Conservation (phyloP, 2,888 invertebrate species). For the Cheilosia grossa region DNA sequence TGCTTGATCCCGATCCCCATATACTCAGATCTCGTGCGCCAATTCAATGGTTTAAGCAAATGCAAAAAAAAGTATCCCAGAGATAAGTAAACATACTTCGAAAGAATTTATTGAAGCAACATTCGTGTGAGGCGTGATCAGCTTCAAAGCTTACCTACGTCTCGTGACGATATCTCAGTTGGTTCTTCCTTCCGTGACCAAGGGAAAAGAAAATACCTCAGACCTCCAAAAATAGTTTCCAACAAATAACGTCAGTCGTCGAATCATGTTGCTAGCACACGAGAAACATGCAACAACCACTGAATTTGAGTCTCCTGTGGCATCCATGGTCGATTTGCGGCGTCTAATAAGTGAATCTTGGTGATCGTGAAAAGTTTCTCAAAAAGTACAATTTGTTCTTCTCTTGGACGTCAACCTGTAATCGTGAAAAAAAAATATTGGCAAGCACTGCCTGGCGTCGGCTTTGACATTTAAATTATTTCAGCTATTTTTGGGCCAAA, state of each 20-base stretch:
- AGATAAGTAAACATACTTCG: background rate
- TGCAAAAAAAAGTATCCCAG: background rate
- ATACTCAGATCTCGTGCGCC: background rate
- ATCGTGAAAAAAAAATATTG: conserved; percentile 15
- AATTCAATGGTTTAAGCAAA: background rate
- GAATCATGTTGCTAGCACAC: conserved; percentile 62
- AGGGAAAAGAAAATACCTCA: background rate
- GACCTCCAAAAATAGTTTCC: conserved; percentile 50
- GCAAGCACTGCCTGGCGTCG: conserved; percentile 50
- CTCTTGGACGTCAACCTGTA: conserved; percentile 13
- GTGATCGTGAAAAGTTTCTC: background rate
- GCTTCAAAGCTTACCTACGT: conserved; percentile 2
- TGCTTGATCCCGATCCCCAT: background rate
- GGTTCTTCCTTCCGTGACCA: conserved; percentile 11
- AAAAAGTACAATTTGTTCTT: background rate
- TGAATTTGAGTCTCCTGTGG: conserved; percentile 19
- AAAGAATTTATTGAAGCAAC: conserved; percentile 10
- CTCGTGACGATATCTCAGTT: conserved; percentile 28
- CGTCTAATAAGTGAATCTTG: background rate
- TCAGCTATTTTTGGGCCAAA: conserved; percentile 44
- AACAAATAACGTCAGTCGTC: conserved; percentile 45
- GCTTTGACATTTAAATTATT: conserved; percentile 68
- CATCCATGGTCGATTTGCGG: conserved; percentile 26
- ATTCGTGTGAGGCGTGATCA: conserved; percentile 57
- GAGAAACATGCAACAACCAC: conserved; percentile 53